These are phyloP conservation scores for Danaus chrysippus DNA, from an alignment of 2,888 invertebrate genomes.

Conservation along the genomic window DNA sequence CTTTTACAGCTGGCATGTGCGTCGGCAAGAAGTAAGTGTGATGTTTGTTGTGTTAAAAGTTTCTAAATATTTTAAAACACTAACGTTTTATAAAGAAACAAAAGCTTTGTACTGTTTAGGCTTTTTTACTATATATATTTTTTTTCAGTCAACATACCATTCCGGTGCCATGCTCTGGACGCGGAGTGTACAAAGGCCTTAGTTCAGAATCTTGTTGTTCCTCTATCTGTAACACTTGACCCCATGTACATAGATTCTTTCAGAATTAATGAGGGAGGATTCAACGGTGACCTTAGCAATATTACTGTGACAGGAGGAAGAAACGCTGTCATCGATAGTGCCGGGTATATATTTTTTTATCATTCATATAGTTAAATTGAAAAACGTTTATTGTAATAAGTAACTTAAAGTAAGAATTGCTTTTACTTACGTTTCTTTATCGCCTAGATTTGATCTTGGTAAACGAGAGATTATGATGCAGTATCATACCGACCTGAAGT, in stretches of 20 bases:
- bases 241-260: background rate
- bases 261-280: background rate
- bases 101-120: background rate
- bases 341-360: background rate
- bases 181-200: background rate
- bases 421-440: background rate
- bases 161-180: background rate
- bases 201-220: background rate
- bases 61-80: background rate
- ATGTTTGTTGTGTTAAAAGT: background rate
- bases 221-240: background rate
- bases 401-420: background rate
- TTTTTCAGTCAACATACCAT: background rate
- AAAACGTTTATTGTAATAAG: background rate
- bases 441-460: background rate
- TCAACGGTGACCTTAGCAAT: background rate
- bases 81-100: background rate
- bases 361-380: background rate
- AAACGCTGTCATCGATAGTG: background rate
- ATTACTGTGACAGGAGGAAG: background rate
- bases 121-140: background rate
- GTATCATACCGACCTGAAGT: background rate
- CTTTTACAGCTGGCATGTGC: background rate
- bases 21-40: background rate
- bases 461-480: background rate